Evolutionary conservation across 1,140 invertebrate species (phyloP).

Genomic region (Pogonognathellus flavescens): DNA sequence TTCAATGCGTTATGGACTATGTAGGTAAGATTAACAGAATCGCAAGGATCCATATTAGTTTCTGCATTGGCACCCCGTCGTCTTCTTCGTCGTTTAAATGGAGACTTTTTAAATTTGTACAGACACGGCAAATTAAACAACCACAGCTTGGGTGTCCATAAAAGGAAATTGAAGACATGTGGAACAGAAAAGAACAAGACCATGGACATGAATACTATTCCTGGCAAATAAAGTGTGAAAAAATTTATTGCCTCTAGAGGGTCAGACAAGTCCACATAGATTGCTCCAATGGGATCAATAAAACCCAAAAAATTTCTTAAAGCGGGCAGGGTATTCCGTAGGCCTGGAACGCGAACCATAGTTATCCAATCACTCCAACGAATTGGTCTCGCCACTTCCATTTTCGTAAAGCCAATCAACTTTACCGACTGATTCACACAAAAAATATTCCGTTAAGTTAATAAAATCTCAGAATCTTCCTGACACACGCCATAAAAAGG

Average conservation of each 20-base stretch:
- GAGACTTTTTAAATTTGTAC: slow-evolving; percentile 47
- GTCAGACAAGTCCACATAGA: slow-evolving; percentile 43
- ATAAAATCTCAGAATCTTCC: too few relatives aligned
- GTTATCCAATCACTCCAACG: slow-evolving; percentile 49
- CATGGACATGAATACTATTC: slow-evolving; percentile 32
- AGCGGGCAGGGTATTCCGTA: slow-evolving; percentile 31
- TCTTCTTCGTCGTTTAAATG: slow-evolving; percentile 41
- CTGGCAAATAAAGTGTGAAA: slow-evolving; percentile 57
- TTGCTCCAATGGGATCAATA: slow-evolving; percentile 31
- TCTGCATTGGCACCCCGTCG: slow-evolving; percentile 7
- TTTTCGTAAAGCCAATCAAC: neutral
- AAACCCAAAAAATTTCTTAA: slow-evolving; percentile 18
- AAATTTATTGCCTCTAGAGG: slow-evolving; percentile 58
- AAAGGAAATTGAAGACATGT: slow-evolving; percentile 55
- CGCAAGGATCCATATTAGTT: slow-evolving; percentile 16
- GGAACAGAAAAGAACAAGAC: slow-evolving; percentile 33
- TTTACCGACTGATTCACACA: too few relatives aligned
- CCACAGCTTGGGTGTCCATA: slow-evolving; percentile 55
- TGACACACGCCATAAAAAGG: too few relatives aligned
- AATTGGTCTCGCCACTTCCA: slow-evolving; percentile 25
- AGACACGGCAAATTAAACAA: slow-evolving; percentile 45
- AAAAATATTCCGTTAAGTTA: too few relatives aligned
- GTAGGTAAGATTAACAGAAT: slow-evolving; percentile 18
- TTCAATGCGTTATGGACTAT: slow-evolving; percentile 12
- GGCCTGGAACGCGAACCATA: slow-evolving; percentile 34